Percentiles rank a stretch among this genome's conserved stretches.
phyloP scores from a whole-genome alignment of 2,113 vertebrate genomes.

The Poeciliopsis occidentalis region DNA sequence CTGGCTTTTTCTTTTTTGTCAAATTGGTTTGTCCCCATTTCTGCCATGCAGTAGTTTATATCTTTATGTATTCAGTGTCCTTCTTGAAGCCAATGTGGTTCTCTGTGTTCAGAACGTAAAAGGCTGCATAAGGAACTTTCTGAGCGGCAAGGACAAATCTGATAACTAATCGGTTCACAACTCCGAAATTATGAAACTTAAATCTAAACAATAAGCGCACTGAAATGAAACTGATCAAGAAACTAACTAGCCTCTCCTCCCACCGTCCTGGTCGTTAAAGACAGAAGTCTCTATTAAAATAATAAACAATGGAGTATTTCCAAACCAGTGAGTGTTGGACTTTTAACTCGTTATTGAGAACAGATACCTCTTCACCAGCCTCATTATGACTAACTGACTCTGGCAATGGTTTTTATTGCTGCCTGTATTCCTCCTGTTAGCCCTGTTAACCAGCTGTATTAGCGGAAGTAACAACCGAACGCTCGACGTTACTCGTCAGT shows the following conservation, averaged over 20 bases:
- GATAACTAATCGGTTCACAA: neutral
- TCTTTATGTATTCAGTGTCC: no score
- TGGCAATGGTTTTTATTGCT: neutral
- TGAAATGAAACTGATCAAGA: neutral
- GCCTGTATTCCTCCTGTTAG: constrained; percentile 14
- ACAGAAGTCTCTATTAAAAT: no score
- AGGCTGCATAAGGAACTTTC: neutral
- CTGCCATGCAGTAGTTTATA: neutral
- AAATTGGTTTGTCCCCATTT: neutral
- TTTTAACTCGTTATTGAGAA: neutral
- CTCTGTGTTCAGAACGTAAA: neutral
- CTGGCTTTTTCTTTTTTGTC: neutral
- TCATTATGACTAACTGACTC: neutral
- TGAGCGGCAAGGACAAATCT: neutral
- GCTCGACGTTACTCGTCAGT: constrained; percentile 60
- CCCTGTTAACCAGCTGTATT: constrained; percentile 36
- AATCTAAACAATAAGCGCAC: neutral
- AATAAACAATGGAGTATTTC: neutral
- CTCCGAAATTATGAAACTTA: neutral
- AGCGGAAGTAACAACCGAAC: constrained; percentile 42
- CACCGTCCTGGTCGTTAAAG: constrained; percentile 4
- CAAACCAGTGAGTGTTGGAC: neutral
- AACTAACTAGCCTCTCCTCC: constrained; percentile 10
- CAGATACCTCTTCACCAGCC: rapidly evolving
- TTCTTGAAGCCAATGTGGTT: neutral